Evolutionary conservation across 2,797 vertebrate species (phyloP), one percentile per base, ranked within the genome.

Genomic region (Oryzias sinensis): DNA sequence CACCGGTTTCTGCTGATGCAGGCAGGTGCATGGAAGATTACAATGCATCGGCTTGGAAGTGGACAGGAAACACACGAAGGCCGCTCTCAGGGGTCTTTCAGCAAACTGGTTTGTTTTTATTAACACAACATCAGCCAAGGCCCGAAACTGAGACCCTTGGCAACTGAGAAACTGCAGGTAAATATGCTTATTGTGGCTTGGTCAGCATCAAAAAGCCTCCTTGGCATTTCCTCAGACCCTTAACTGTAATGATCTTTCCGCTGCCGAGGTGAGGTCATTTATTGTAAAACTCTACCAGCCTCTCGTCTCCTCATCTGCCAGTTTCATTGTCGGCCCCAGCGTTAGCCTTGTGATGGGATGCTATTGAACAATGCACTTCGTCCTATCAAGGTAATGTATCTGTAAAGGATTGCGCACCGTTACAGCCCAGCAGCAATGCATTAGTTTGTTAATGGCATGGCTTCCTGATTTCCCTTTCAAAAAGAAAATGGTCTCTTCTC

Each of bases 41-140:
- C 53, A 56, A 60, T 3, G 16, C 14, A 13, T 61, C 17, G 55
- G 52, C 65, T 59, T 9, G n/a, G 52, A 63, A 53, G 74, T 67
- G 59, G 61, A 20, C 37, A 4, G 52, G 50, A 82, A 54, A 85
- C 79, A 68, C 63, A 74, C 65, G 68, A 80, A 74, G 61, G 48
- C 47, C 47, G 69, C 53, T 72, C 84, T 83, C 74, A 22, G 50
- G 69, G 78, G 79, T 75, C 68, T 58, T 29, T 0, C 71, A 63
- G 72, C 72, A 62, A 75, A 50, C 72, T 75, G 58, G 81, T 89
- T 86, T 73, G 70, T 85, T 86, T 87, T 89, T 80, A 91, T 89
- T 88, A 90, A 79, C 82, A 79, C 76, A 79, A 74, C 82, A 85
- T 88, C 86, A 89, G 54, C 72, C 43, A 43, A 58, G 56, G 79